phyloP scores from a whole-genome alignment of 2,888 invertebrate species.

The Galeruca laticollis region DNA sequence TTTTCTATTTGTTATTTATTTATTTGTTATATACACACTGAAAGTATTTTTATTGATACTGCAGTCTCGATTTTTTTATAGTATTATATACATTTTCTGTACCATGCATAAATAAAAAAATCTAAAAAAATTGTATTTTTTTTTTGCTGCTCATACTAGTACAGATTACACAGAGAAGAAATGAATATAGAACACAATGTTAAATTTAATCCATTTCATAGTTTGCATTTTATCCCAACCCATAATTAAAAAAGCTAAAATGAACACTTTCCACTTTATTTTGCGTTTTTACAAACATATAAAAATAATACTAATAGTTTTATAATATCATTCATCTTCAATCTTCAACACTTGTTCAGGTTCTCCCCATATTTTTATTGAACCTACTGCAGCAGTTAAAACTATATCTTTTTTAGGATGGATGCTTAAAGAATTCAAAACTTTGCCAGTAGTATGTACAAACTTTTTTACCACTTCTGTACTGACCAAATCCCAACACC shows the following conservation, averaged over 20 bases:
- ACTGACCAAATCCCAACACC: constrained; percentile 91
- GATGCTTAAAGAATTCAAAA: constrained; percentile 83
- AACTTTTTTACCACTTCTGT: constrained; percentile 72
- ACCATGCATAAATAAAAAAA: background rate
- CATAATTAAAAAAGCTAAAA: too few species aligned
- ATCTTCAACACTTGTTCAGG: constrained; percentile 21
- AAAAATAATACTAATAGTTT: background rate
- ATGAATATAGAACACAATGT: too few species aligned
- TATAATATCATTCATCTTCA: background rate
- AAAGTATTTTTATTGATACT: background rate
- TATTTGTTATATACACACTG: background rate
- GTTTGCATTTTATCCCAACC: too few species aligned
- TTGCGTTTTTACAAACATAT: too few species aligned
- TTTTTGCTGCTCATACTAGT: background rate
- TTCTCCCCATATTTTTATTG: constrained; percentile 77
- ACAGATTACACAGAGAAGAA: too few species aligned
- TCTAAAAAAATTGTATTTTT: background rate
- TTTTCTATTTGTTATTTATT: constrained; percentile 11
- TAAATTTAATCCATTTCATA: too few species aligned
- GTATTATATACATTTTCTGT: background rate
- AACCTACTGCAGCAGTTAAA: constrained; percentile 80
- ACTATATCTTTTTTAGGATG: constrained; percentile 83
- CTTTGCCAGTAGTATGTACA: constrained; percentile 69
- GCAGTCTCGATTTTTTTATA: background rate
- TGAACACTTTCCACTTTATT: too few species aligned